Conservation (phyloP, 1,140 invertebrate species). For the Saccostrea glomerata region DNA sequence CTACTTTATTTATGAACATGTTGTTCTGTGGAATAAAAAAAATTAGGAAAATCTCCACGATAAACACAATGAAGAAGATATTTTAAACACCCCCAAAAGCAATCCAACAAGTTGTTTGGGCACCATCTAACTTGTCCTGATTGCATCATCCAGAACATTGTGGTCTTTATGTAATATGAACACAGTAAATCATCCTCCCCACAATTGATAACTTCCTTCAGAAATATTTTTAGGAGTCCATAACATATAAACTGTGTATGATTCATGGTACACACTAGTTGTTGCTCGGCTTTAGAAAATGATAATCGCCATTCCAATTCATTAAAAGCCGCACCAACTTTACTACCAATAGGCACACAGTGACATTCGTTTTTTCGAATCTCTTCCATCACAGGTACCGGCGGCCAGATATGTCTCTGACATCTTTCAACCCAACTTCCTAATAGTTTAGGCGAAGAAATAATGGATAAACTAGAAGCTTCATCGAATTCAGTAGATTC, state of each 20-base stretch:
- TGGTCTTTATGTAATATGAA: constrained; percentile 47
- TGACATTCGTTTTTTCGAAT: neutral
- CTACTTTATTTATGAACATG: neutral
- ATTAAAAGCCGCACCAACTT: neutral
- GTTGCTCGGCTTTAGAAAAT: constrained; percentile 38
- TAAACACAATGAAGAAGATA: constrained; percentile 20
- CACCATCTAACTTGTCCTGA: neutral
- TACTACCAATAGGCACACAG: constrained; percentile 37
- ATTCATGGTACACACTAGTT: constrained; percentile 40
- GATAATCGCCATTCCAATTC: constrained; percentile 47
- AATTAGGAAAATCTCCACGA: neutral
- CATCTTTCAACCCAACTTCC: neutral
- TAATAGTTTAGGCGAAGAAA: neutral
- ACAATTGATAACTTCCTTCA: constrained; percentile 32
- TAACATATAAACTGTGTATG: constrained; percentile 45
- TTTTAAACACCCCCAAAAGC: constrained; percentile 40
- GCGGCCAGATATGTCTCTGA: constrained; percentile 13
- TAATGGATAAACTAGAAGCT: neutral
- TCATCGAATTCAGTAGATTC: neutral
- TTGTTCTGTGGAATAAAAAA: constrained; percentile 42
- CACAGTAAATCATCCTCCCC: neutral
- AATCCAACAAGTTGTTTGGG: neutral
- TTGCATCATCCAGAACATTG: constrained; percentile 29
- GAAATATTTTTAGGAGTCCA: constrained; percentile 37
- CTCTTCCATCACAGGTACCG: neutral